These are phyloP conservation scores for Cirrhinus molitorella DNA, from an alignment of 2,797 vertebrate species.

Conservation along the genomic window DNA sequence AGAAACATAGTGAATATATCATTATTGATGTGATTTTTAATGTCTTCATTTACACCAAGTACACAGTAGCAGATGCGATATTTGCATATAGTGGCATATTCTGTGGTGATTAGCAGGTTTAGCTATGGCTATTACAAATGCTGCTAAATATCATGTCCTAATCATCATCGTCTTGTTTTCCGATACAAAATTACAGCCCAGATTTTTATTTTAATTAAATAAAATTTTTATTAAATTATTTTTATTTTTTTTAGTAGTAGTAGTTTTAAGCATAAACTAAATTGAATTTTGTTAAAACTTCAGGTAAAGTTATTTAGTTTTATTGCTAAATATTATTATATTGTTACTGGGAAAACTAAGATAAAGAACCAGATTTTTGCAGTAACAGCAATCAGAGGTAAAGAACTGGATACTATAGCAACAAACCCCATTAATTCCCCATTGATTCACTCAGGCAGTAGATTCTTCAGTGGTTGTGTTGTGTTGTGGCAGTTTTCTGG, in stretches of 20 bases:
- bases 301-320: not conserved
- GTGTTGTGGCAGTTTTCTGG: conserved; percentile 12
- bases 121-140: not conserved
- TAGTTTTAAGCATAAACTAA: not conserved
- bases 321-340: not conserved
- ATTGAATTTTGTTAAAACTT: not conserved
- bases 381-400: conserved; percentile 38
- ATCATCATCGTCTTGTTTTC: not conserved
- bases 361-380: conserved; percentile 50
- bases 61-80: conserved; percentile 57
- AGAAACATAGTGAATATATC: conserved; percentile 31
- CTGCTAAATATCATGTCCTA: not conserved
- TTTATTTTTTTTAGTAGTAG: no score
- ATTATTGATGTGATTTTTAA: conserved; percentile 20
- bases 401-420: conserved; percentile 10
- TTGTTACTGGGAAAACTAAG: conserved; percentile 52
- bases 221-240: no score
- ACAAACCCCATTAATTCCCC: conserved; percentile 4
- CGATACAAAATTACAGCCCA: not conserved
- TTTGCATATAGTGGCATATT: conserved; percentile 42
- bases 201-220: no score
- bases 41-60: conserved; percentile 46
- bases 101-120: conserved; percentile 60
- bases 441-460: conserved; percentile 13
- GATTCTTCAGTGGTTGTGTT: conserved; percentile 12